Conservation (phyloP, 2,888 invertebrate species). For the Loripinus fragilis region DNA sequence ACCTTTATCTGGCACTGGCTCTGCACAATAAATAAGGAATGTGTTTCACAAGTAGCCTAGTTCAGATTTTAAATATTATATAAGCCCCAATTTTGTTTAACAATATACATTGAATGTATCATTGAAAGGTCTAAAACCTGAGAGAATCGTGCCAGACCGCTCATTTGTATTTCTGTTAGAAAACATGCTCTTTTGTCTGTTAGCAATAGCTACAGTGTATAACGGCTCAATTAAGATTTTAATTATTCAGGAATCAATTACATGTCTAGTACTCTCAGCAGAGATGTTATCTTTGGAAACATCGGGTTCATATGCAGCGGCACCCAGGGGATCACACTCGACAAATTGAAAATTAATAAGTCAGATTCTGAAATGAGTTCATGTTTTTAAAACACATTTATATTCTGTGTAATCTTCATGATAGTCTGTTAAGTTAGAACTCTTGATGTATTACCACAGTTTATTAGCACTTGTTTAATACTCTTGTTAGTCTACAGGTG, state of each 20-base stretch:
- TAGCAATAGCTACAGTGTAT: constrained; percentile 22
- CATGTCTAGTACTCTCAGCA: constrained; percentile 22
- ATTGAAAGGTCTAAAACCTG: constrained; percentile 16
- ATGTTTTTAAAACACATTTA: constrained; percentile 11
- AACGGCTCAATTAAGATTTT: constrained; percentile 49
- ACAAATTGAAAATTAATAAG: not conserved
- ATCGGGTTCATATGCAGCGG: not conserved
- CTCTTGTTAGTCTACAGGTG: too few relatives aligned
- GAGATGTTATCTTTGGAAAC: constrained; percentile 6
- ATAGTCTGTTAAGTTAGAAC: too few relatives aligned
- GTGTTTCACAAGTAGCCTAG: constrained; percentile 23
- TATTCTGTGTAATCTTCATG: constrained; percentile 5
- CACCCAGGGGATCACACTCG: not conserved
- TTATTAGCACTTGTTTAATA: too few relatives aligned
- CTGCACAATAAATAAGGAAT: too few relatives aligned
- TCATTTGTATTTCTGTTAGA: not conserved
- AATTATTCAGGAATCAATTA: constrained; percentile 58
- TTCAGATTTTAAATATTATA: constrained; percentile 34
- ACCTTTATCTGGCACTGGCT: too few relatives aligned
- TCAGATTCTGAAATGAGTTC: not conserved
- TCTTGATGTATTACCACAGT: too few relatives aligned
- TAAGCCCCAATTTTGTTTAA: constrained; percentile 46
- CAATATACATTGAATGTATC: constrained; percentile 15
- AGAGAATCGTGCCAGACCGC: constrained; percentile 16
- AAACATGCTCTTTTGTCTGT: constrained; percentile 23